Evolutionary conservation across 2,797 vertebrate genomes (phyloP).

Genomic region (Ceryle rudis): DNA sequence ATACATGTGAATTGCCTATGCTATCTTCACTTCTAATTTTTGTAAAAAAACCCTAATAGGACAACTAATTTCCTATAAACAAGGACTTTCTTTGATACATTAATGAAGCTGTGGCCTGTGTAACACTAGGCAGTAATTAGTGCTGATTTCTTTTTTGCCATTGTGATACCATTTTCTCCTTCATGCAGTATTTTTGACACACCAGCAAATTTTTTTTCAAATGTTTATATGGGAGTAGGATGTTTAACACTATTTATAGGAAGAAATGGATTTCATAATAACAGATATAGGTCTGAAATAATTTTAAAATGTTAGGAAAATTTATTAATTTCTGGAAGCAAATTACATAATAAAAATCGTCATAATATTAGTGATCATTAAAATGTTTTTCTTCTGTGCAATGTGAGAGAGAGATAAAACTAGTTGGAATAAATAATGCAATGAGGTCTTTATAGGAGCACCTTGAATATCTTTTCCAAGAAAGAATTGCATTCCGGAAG

Average conservation of each 20-base stretch:
- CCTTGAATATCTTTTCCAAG: not conserved
- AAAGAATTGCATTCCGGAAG: not conserved
- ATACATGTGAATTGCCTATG: not conserved
- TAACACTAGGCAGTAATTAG: not conserved
- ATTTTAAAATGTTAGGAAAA: not conserved
- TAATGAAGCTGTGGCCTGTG: not conserved
- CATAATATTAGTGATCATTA: not conserved
- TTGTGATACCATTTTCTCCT: not conserved
- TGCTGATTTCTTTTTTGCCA: not conserved
- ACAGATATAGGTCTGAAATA: not conserved
- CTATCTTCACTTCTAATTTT: not conserved
- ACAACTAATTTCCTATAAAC: not conserved
- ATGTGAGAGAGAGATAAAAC: not conserved
- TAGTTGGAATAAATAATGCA: not conserved
- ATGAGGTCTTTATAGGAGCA: not conserved
- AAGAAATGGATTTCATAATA: not conserved
- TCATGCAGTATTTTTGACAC: not conserved
- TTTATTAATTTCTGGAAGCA: not conserved
- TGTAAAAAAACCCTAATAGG: not conserved
- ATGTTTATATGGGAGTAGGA: not conserved
- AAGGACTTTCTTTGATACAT: not conserved
- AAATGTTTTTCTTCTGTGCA: not conserved
- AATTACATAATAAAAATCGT: not conserved
- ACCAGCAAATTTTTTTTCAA: not conserved
- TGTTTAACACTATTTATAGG: not conserved